Base-by-base conservation (phyloP, 1,140 invertebrate species). In the Aphis craccivora region DNA sequence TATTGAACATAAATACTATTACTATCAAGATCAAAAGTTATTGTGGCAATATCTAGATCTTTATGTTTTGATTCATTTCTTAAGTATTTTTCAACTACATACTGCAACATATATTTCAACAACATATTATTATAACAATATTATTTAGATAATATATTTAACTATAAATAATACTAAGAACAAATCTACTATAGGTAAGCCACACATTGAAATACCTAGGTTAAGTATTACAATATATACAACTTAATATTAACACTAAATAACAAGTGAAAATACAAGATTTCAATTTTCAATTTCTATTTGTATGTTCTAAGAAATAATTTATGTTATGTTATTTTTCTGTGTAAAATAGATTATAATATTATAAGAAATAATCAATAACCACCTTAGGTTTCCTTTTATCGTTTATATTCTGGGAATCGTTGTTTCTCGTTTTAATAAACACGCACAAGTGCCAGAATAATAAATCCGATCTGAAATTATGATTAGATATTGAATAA, bases 1-100 rank as follows among this genome's bases (percentile, higher is more conserved):
- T 96, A 97, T 91, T 97, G 95, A 0, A 98, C 93, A 40, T 96
- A 95, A 94, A 97, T 97, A 94, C 97, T 96, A 60, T 96, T 96
- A 0, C 96, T 96, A 48, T 95, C 94, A 6, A 97, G 95, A 88
- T 96, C 95, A 94, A 97, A 97, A 86, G 96, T 96, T 67, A 96
- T 96, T 30, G 96, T 95, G 35, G 96, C 96, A 35, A 98, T 95
- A 93, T 98, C 96, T 76, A 96, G 95, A 11, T 95, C 95, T 3
- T 96, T 96, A 0, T 95, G 95, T 37, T 96, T 94, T 7, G 94
- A 94, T 60, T 95, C 94, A 94, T 97, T 96, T 45, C 97, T 96
- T 30, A 96, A 94, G 94, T 96, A 97, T 35, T 96, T 96, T 95
- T 97, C 97, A 5, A 95, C 94, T 14, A 97, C 96, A 95, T 95